Conservation (phyloP, 2,797 vertebrate genomes). For the Notolabrus celidotus region DNA sequence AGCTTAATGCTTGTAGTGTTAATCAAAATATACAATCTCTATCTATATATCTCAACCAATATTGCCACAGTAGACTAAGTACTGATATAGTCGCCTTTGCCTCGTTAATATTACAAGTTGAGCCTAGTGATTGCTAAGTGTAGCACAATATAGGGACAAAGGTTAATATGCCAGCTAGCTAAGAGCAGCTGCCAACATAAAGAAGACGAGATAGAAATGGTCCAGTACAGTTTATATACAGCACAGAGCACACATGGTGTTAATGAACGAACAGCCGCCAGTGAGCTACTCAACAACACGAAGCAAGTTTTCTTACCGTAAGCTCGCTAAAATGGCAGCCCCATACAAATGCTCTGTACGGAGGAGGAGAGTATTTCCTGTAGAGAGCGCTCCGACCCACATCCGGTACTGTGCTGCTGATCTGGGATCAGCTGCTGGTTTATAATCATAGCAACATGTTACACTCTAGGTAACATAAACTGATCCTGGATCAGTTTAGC, state of each 20-base stretch:
- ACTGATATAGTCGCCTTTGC: neutral
- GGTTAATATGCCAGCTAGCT: slow-evolving; percentile 21
- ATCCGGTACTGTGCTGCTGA: slow-evolving; percentile 64
- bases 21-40: too few species aligned
- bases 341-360: slow-evolving; percentile 72
- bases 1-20: too few species aligned
- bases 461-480: rapidly evolving
- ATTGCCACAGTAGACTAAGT: too few species aligned
- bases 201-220: rapidly evolving
- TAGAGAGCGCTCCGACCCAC: slow-evolving; percentile 60
- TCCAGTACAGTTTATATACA: rapidly evolving
- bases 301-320: slow-evolving; percentile 85
- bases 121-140: slow-evolving; percentile 17
- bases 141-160: slow-evolving; percentile 19
- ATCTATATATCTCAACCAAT: too few species aligned
- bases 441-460: rapidly evolving
- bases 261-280: neutral
- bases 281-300: slow-evolving; percentile 29
- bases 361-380: slow-evolving; percentile 80
- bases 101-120: neutral
- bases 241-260: rapidly evolving
- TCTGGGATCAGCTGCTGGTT: slow-evolving; percentile 24
- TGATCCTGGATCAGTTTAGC: slow-evolving; percentile 32
- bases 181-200: neutral
- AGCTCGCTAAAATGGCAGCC: slow-evolving; percentile 88